Percentiles rank a stretch among this genome's conserved stretches.
These are phyloP conservation scores for Alosa sapidissima DNA, from an alignment of 2,797 vertebrate genomes.

Conservation along the genomic window DNA sequence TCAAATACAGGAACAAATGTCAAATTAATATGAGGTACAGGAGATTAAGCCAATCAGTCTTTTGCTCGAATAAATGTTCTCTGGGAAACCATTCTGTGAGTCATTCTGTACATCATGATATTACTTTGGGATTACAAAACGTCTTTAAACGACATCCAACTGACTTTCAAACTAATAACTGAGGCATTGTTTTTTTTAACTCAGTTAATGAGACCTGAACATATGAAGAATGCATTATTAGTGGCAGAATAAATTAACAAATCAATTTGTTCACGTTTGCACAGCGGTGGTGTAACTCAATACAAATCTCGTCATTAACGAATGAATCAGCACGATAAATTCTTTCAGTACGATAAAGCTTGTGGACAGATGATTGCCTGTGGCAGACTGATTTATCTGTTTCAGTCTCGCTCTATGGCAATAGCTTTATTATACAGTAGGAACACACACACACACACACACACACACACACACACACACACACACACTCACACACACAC, in stretches of 20 bases:
- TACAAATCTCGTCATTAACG: neutral
- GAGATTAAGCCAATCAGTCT: neutral
- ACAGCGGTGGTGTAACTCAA: neutral
- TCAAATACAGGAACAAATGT: neutral
- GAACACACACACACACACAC: neutral
- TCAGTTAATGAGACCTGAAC: neutral
- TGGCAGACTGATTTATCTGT: neutral
- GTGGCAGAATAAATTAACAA: neutral
- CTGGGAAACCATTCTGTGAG: neutral
- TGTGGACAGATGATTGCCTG: neutral
- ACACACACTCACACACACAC: neutral
- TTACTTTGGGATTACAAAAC: neutral
- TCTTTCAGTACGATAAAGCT: neutral
- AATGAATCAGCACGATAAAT: neutral
- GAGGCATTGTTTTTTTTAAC: neutral
- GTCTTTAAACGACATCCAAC: neutral
- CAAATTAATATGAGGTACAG: neutral
- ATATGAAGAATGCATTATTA: neutral
- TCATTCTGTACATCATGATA: neutral
- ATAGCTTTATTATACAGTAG: neutral
- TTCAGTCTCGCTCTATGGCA: neutral
- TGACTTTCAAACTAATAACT: neutral
- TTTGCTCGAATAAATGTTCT: neutral
- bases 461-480: neutral
- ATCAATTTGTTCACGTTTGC: constrained; percentile 18